Evolutionary conservation across 2,113 vertebrate genomes (phyloP).

Genomic region (Dunckerocampus dactyliophorus): DNA sequence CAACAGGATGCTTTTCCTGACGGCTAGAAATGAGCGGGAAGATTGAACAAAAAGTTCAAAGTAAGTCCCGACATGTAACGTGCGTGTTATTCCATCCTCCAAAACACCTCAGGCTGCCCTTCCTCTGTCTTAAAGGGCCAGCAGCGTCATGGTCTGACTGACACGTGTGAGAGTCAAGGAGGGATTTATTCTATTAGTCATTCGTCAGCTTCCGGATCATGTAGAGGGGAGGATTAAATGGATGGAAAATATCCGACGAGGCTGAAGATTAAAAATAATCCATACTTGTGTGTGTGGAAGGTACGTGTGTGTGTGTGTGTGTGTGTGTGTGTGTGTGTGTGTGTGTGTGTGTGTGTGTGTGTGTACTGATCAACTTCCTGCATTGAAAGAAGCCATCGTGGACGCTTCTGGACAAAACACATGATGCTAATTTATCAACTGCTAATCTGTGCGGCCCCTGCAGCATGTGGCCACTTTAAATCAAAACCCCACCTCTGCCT

Average conservation of each 20-base stretch:
- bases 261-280: too few relatives aligned
- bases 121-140: too few relatives aligned
- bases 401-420: conserved; percentile 16
- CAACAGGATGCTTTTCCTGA: too few relatives aligned
- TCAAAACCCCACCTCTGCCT: conserved; percentile 22
- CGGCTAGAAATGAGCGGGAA: too few relatives aligned
- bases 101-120: too few relatives aligned
- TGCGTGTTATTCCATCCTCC: too few relatives aligned
- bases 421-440: background rate
- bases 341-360: conserved; percentile 2
- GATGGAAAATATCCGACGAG: background rate
- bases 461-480: conserved; percentile 15
- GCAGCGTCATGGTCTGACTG: too few relatives aligned
- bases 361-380: conserved; percentile 23
- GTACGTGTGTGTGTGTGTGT: conserved; percentile 9
- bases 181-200: too few relatives aligned
- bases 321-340: conserved; percentile 7
- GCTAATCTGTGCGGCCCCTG: conserved; percentile 24
- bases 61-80: too few relatives aligned
- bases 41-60: too few relatives aligned
- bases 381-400: conserved; percentile 37
- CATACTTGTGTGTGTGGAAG: conserved; percentile 8
- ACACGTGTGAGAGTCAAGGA: too few relatives aligned
- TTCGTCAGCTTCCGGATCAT: too few relatives aligned
- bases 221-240: background rate